These are phyloP conservation scores for Craterocephalus amniculus DNA, from an alignment of 2,797 vertebrate species.

Conservation along the genomic window DNA sequence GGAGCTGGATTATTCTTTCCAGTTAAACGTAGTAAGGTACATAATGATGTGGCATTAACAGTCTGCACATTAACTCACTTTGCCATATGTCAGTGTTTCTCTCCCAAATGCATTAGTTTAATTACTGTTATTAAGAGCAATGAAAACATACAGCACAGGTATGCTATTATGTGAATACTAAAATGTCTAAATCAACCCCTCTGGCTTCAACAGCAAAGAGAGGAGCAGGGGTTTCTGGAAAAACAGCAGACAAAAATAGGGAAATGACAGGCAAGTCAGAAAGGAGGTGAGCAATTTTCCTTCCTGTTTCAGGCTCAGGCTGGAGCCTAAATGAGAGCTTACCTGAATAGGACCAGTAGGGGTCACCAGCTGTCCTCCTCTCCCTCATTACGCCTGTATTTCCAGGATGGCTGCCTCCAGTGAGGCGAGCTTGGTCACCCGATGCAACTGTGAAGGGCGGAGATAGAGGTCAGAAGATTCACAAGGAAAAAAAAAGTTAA, in stretches of 20 bases:
- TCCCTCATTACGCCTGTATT: conserved; percentile 84
- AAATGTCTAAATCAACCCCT: conserved; percentile 24
- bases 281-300: conserved; percentile 31
- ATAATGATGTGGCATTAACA: conserved; percentile 20
- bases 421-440: conserved; percentile 84
- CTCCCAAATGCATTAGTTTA: conserved; percentile 44
- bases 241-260: conserved; percentile 32
- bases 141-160: conserved; percentile 39
- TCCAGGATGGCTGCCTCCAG: conserved; percentile 83
- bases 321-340: conserved; percentile 61
- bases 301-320: conserved; percentile 24
- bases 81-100: conserved; percentile 27
- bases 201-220: background rate
- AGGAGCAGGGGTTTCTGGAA: background rate
- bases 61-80: conserved; percentile 21
- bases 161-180: conserved; percentile 27
- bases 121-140: conserved; percentile 44
- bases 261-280: conserved; percentile 28
- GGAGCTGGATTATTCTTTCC: conserved; percentile 13
- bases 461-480: conserved; percentile 53
- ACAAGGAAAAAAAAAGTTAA: background rate
- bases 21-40: conserved; percentile 8
- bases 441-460: conserved; percentile 81
- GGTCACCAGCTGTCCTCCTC: conserved; percentile 90
- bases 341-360: conserved; percentile 99